phyloP scores from a whole-genome alignment of 2,797 vertebrate genomes.

The Sebastes kiyomatsui region DNA sequence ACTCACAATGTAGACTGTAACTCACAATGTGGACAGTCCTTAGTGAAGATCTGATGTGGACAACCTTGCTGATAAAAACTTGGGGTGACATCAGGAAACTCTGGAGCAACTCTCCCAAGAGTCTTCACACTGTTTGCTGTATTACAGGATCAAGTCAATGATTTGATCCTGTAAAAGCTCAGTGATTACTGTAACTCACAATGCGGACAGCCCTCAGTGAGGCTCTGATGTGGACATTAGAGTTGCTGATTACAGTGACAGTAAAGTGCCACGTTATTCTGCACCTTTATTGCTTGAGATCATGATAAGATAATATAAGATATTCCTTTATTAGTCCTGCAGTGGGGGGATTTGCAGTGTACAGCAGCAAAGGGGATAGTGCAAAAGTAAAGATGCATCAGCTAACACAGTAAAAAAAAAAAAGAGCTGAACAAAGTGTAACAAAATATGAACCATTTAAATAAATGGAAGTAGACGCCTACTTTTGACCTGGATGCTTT shows the following conservation, averaged over 20 bases:
- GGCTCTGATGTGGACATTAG: not conserved
- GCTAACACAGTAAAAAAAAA: too few species aligned
- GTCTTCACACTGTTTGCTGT: not conserved
- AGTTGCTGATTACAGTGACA: not conserved
- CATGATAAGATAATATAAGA: too few species aligned
- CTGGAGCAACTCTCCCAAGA: not conserved
- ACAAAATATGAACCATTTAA: too few species aligned
- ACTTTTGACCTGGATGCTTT: too few species aligned
- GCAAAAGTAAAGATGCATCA: too few species aligned
- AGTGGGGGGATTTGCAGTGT: too few species aligned
- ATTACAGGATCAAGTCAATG: rapidly evolving
- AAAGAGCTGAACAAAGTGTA: too few species aligned
- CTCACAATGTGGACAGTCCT: not conserved
- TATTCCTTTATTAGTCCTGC: too few species aligned
- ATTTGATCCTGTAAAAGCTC: not conserved
- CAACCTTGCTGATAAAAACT: constrained; percentile 28
- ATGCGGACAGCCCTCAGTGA: not conserved
- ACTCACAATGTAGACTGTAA: not conserved
- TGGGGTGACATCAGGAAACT: not conserved
- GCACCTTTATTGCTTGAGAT: not conserved
- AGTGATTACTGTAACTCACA: not conserved
- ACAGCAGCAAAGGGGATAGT: too few species aligned
- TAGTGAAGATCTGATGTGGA: not conserved
- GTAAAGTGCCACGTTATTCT: not conserved
- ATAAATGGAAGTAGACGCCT: too few species aligned